Evolutionary conservation across 1,140 invertebrate species (phyloP).

Genomic region (Helicoverpa armigera): DNA sequence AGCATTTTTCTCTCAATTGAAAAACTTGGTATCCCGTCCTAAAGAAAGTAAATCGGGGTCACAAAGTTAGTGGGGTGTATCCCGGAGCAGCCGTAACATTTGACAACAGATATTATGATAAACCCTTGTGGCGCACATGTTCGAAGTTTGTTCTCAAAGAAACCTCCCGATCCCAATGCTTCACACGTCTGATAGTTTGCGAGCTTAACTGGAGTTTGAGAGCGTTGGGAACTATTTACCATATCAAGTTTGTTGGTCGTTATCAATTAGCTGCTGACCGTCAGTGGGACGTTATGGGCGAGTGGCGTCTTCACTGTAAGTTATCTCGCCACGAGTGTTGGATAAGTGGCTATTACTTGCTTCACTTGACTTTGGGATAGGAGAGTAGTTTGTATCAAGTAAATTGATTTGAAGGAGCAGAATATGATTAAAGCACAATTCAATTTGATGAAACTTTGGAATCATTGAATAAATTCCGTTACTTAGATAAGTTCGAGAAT

Average conservation of each 20-base stretch:
- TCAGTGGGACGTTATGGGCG: background rate
- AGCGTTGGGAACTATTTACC: conserved; percentile 20
- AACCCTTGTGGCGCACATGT: conserved; percentile 5
- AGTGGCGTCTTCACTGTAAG: background rate
- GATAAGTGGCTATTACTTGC: no score
- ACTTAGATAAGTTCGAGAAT: background rate
- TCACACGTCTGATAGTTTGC: conserved; percentile 18
- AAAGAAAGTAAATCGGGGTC: conserved; percentile 4
- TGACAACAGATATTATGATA: conserved; percentile 36
- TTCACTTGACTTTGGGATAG: no score
- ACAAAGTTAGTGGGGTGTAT: background rate
- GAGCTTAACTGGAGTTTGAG: conserved; percentile 7
- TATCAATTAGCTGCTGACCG: conserved; percentile 30
- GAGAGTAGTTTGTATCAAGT: no score
- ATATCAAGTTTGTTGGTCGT: conserved; percentile 17
- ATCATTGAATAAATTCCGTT: background rate
- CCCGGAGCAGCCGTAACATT: conserved; percentile 9
- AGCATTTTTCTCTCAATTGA: background rate
- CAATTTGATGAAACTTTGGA: background rate
- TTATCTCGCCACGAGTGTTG: no score
- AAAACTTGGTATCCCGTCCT: background rate
- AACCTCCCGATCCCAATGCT: background rate
- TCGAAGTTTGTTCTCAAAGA: conserved; percentile 19
- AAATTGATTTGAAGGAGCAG: no score
- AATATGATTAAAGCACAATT: background rate